phyloP scores from a whole-genome alignment of 1,140 invertebrate species.

The Drosophila asahinai region DNA sequence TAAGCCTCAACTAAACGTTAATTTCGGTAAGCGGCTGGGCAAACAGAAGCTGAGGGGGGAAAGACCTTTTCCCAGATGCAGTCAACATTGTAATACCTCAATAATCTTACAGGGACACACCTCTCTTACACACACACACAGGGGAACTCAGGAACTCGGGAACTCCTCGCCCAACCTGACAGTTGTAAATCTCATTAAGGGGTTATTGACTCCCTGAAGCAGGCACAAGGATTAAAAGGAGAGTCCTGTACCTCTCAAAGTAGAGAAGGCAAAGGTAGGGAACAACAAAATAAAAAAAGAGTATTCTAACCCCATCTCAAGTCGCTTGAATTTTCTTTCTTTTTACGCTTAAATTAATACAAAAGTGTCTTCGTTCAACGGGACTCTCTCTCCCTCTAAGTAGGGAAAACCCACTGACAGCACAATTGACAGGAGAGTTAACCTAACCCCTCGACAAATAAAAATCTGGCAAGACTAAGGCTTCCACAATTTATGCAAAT shows the following conservation, averaged over 20 bases:
- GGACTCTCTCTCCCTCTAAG: constrained; percentile 13
- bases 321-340: constrained; percentile 70
- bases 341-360: constrained; percentile 83
- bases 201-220: constrained; percentile 73
- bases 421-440: constrained; percentile 60
- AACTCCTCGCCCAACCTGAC: constrained; percentile 50
- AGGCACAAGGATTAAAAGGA: constrained; percentile 64
- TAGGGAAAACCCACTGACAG: constrained; percentile 59
- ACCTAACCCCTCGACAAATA: constrained; percentile 54
- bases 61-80: constrained; percentile 45
- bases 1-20: constrained; percentile 76
- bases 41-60: constrained; percentile 50
- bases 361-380: constrained; percentile 69
- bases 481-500: constrained; percentile 67
- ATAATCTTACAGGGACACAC: constrained; percentile 71
- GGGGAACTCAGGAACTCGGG: constrained; percentile 1
- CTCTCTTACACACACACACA: constrained; percentile 40
- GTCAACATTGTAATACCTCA: constrained; percentile 71
- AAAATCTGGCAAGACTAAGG: constrained; percentile 52
- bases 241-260: constrained; percentile 14
- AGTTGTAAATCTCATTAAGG: constrained; percentile 83
- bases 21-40: constrained; percentile 70
- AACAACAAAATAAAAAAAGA: constrained; percentile 9
- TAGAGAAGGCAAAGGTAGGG: constrained; percentile 13
- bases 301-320: constrained; percentile 33